phyloP scores from a whole-genome alignment of 1,140 invertebrate species.

The Dolichoris vasculosae region DNA sequence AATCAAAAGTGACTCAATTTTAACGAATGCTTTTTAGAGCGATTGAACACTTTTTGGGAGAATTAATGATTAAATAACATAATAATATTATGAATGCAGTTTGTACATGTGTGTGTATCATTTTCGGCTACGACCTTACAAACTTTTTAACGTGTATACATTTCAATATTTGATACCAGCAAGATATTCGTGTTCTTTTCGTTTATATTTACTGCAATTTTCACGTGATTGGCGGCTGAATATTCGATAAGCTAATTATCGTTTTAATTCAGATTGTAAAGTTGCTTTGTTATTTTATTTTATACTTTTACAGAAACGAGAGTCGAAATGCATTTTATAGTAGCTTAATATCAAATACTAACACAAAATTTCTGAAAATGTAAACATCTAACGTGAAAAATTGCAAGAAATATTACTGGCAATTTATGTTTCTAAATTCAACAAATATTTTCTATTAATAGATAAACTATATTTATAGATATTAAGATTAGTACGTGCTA shows the following conservation, averaged over 20 bases:
- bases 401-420: conserved; percentile 18
- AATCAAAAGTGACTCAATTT: no score
- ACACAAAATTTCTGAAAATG: conserved; percentile 13
- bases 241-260: neutral
- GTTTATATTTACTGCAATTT: neutral
- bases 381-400: conserved; percentile 10
- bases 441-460: conserved; percentile 24
- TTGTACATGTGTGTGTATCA: neutral
- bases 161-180: neutral
- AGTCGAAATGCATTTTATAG: neutral
- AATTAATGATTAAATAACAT: neutral
- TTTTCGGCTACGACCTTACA: neutral
- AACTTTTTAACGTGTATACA: neutral
- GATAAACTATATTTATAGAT: conserved; percentile 1
- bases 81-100: neutral
- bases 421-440: conserved; percentile 37
- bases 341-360: neutral
- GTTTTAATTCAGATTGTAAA: neutral
- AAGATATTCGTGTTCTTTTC: neutral
- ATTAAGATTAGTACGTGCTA: conserved; percentile 7
- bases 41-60: neutral
- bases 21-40: neutral
- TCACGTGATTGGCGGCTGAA: neutral
- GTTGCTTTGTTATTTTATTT: neutral
- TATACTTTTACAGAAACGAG: neutral